Percentiles rank a stretch among this genome's conserved stretches.
phyloP scores from a whole-genome alignment of 2,113 vertebrate genomes.

The Rhinolophus ferrumequinum region DNA sequence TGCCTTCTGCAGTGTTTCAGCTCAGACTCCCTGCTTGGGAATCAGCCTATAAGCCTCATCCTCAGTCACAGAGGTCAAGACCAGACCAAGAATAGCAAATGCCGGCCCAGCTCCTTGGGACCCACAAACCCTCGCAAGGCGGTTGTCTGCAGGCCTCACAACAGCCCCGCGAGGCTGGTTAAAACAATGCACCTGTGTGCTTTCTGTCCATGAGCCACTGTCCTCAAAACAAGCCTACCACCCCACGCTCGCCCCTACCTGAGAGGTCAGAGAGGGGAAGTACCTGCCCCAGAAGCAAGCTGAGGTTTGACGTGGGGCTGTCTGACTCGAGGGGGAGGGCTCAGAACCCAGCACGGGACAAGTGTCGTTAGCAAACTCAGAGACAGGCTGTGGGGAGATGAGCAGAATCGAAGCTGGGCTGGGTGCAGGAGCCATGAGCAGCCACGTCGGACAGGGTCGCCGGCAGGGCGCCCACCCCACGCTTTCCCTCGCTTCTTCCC shows the following conservation, averaged over 20 bases:
- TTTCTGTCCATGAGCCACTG: neutral
- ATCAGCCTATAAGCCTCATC: no score
- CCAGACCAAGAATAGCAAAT: neutral
- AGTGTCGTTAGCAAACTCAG: neutral
- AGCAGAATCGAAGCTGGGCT: neutral
- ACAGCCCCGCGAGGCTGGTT: accelerated
- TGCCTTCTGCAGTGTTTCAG: neutral
- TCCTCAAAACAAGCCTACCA: accelerated
- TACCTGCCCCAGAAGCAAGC: neutral
- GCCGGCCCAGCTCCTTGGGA: neutral
- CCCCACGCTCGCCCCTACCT: accelerated
- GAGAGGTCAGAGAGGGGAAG: neutral
- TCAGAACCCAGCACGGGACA: neutral
- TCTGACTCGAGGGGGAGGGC: accelerated
- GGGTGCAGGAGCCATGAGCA: neutral
- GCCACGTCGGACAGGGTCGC: accelerated
- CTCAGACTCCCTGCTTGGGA: neutral
- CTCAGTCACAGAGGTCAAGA: neutral
- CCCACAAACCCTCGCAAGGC: neutral
- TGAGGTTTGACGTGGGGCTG: neutral
- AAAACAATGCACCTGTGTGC: accelerated
- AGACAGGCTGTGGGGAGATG: accelerated
- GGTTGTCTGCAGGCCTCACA: neutral
- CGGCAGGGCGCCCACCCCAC: accelerated
- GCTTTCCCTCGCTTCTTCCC: neutral